Evolutionary conservation across 1,140 invertebrate species (phyloP).

Genomic region (Augochlora pura): DNA sequence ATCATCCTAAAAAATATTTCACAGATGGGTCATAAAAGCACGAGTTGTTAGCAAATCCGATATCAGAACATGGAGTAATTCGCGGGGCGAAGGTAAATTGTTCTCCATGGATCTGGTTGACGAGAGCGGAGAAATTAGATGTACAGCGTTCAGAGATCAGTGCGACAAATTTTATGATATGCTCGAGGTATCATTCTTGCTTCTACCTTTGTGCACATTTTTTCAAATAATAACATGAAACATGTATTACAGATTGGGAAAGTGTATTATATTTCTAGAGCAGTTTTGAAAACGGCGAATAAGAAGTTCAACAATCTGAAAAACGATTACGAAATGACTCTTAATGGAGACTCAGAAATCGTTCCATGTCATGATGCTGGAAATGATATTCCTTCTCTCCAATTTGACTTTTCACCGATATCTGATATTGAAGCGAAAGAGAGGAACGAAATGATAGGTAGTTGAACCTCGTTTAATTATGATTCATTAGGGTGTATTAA

Average conservation of each 20-base stretch:
- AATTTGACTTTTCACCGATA: conserved; percentile 92
- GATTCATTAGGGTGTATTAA: neutral
- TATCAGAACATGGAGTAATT: conserved; percentile 94
- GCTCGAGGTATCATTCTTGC: conserved; percentile 85
- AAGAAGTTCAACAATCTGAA: conserved; percentile 92
- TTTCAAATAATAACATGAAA: neutral
- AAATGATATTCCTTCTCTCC: conserved; percentile 87
- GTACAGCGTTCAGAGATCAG: conserved; percentile 95
- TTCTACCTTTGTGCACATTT: neutral
- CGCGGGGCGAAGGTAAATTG: conserved; percentile 94
- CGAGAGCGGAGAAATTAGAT: conserved; percentile 95
- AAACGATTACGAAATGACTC: conserved; percentile 98
- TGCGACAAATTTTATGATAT: conserved; percentile 95
- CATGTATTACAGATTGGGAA: conserved; percentile 84
- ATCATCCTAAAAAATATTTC: conserved; percentile 30
- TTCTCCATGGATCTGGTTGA: conserved; percentile 97
- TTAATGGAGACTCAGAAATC: conserved; percentile 90
- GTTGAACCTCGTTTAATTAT: conserved; percentile 45
- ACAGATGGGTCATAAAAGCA: conserved; percentile 95
- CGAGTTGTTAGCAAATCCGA: conserved; percentile 91
- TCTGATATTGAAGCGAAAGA: conserved; percentile 86
- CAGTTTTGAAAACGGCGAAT: conserved; percentile 93
- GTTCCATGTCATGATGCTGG: conserved; percentile 84
- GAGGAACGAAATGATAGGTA: conserved; percentile 87
- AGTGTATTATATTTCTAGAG: conserved; percentile 93